Evolutionary conservation across 35 echinoderm and acorn worm species (phyloP).

Genomic region (Patiria miniata): DNA sequence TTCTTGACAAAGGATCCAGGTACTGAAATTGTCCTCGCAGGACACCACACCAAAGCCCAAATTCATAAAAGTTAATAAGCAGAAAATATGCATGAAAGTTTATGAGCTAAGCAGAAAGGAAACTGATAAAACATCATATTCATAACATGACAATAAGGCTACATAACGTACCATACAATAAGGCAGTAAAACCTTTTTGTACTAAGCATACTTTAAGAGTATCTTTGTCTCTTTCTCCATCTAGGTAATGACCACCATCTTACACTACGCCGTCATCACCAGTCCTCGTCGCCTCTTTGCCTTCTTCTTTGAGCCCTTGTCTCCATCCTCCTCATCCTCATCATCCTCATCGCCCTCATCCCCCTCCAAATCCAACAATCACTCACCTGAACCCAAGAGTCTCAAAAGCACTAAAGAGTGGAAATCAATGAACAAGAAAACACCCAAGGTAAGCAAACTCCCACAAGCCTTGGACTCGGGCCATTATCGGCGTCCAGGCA

Average conservation of each 20-base stretch:
- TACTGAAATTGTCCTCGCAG: too few species aligned
- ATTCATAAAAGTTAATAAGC: too few species aligned
- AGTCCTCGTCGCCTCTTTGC: slow-evolving; percentile 93
- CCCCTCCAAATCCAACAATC: slow-evolving; percentile 14
- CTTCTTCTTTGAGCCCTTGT: slow-evolving; percentile 75
- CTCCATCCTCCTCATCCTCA: not conserved
- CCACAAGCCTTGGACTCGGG: not conserved
- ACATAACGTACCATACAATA: too few species aligned
- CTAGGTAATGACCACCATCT: slow-evolving; percentile 91
- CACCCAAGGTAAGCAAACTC: not conserved
- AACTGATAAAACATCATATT: too few species aligned
- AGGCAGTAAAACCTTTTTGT: too few species aligned
- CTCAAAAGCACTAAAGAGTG: not conserved
- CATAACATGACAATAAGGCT: too few species aligned
- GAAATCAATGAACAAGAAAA: slow-evolving; percentile 6
- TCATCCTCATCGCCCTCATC: not conserved
- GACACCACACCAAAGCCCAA: too few species aligned
- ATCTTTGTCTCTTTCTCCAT: slow-evolving; percentile 16
- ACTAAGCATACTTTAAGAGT: not conserved
- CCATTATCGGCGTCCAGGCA: too few species aligned
- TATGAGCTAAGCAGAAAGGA: too few species aligned
- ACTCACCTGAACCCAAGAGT: not conserved
- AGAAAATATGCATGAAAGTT: too few species aligned
- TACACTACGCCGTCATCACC: slow-evolving; percentile 85
- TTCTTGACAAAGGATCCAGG: too few species aligned